Conservation (phyloP, 2,113 vertebrate genomes). For the Dromaius novaehollandiae region DNA sequence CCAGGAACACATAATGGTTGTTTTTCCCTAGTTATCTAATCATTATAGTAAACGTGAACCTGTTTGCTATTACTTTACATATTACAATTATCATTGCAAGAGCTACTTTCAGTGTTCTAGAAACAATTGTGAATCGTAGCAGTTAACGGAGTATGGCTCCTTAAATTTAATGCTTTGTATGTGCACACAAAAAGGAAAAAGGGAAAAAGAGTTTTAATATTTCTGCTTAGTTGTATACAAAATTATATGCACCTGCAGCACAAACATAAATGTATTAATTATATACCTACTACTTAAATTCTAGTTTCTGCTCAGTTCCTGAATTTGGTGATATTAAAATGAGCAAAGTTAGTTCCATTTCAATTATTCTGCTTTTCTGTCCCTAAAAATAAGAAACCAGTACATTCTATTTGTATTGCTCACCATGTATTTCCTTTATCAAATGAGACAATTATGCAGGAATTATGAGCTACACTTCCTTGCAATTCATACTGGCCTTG, state of each 20-base stretch:
- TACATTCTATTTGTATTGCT: neutral
- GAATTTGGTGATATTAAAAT: slow-evolving; percentile 20
- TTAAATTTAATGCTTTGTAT: slow-evolving; percentile 66
- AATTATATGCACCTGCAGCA: slow-evolving; percentile 42
- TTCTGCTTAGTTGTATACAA: slow-evolving; percentile 57
- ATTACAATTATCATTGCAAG: slow-evolving; percentile 74
- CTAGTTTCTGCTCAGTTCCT: neutral
- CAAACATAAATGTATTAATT: slow-evolving; percentile 47
- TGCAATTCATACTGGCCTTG: neutral
- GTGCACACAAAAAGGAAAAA: slow-evolving; percentile 48
- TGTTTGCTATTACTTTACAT: slow-evolving; percentile 71
- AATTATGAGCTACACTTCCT: slow-evolving; percentile 3
- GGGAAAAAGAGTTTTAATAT: slow-evolving; percentile 48
- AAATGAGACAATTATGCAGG: neutral
- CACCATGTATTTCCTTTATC: neutral
- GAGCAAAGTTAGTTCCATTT: neutral
- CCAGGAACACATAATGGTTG: slow-evolving; percentile 76
- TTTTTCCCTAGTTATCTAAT: slow-evolving; percentile 77
- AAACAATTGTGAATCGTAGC: slow-evolving; percentile 67
- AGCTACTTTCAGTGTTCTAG: slow-evolving; percentile 61
- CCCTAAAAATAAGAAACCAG: slow-evolving; percentile 33
- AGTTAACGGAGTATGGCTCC: slow-evolving; percentile 59
- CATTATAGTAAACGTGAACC: slow-evolving; percentile 66
- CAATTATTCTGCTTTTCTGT: neutral
- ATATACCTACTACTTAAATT: slow-evolving; percentile 5